These are phyloP conservation scores for Drosophila conformis DNA, from an alignment of 2,888 invertebrate species.

Conservation along the genomic window DNA sequence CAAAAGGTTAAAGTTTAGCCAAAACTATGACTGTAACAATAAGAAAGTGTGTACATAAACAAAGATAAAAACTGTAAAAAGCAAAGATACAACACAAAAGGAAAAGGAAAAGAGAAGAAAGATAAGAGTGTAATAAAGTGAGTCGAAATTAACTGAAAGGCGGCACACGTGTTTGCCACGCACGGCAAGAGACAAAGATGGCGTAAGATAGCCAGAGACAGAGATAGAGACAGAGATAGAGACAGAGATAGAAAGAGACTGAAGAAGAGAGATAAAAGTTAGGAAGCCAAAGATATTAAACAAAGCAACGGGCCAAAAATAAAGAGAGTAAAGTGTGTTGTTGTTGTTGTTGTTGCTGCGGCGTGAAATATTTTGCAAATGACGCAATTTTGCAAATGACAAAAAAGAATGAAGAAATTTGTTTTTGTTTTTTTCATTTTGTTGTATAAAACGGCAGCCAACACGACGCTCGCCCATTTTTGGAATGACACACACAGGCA, in stretches of 20 bases:
- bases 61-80: conserved; percentile 5
- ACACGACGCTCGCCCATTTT: conserved; percentile 68
- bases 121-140: conserved; percentile 15
- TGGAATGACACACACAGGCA: conserved; percentile 36
- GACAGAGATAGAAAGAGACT: background rate
- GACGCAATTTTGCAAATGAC: conserved; percentile 68
- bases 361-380: conserved; percentile 70
- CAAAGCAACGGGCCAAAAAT: conserved; percentile 20
- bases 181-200: conserved; percentile 8
- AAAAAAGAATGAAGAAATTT: conserved; percentile 20
- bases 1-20: conserved; percentile 58
- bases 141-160: conserved; percentile 18
- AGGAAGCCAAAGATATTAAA: conserved; percentile 28
- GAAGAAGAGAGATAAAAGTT: background rate
- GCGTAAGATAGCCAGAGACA: background rate
- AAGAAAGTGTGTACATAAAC: conserved; percentile 48
- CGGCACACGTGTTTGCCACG: conserved; percentile 32
- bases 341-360: background rate
- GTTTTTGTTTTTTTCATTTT: conserved; percentile 4
- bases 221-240: conserved; percentile 1
- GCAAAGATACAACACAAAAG: background rate
- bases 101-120: conserved; percentile 5
- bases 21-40: conserved; percentile 35
- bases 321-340: conserved; percentile 15
- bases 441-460: conserved; percentile 57